These are phyloP conservation scores for Cyphomyrus plagiostoma DNA, from an alignment of 2,113 vertebrate genomes.

Conservation along the genomic window DNA sequence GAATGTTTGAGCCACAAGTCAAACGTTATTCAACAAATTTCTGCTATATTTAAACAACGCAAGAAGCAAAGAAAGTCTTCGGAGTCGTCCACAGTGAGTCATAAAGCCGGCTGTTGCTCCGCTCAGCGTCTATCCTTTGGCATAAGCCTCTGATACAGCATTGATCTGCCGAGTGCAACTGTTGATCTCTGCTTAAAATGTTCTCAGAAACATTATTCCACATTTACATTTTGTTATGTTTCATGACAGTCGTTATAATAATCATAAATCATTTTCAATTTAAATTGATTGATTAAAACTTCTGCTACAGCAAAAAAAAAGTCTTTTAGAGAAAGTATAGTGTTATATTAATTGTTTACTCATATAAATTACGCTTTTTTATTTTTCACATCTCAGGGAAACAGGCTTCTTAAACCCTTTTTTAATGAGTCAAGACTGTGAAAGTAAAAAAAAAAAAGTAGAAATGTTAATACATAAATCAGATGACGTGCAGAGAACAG, in stretches of 20 bases:
- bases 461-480: background rate
- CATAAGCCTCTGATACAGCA: background rate
- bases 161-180: background rate
- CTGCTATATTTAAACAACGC: slow-evolving; percentile 3
- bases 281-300: background rate
- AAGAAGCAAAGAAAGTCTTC: background rate
- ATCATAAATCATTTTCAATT: background rate
- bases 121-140: background rate
- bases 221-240: background rate
- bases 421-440: background rate
- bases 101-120: background rate
- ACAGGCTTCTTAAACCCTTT: background rate
- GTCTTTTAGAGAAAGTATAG: background rate
- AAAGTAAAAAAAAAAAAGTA: background rate
- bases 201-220: background rate
- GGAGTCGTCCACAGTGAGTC: background rate
- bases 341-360: background rate
- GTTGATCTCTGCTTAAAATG: background rate
- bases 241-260: background rate
- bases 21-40: background rate
- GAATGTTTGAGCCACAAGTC: background rate
- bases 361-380: background rate
- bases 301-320: background rate
- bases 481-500: background rate
- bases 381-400: background rate